These are phyloP conservation scores for Ceratosolen fusciceps DNA, from an alignment of 1,140 invertebrate species.

Conservation along the genomic window DNA sequence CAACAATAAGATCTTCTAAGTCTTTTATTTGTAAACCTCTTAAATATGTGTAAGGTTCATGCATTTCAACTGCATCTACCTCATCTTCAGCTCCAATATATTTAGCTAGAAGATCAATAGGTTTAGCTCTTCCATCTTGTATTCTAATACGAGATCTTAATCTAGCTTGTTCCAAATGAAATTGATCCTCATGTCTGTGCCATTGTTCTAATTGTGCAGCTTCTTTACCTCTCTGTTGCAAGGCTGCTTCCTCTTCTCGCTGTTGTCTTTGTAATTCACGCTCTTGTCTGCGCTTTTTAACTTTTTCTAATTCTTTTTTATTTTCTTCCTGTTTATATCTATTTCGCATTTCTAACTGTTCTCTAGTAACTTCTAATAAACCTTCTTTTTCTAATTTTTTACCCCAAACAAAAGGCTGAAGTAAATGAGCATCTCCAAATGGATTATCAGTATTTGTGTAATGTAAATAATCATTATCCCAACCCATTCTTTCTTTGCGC, in stretches of 20 bases:
- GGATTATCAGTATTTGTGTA: slow-evolving; percentile 99
- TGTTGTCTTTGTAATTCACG: slow-evolving; percentile 91
- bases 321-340: slow-evolving; percentile 92
- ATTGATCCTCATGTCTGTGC: slow-evolving; percentile 95
- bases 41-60: slow-evolving; percentile 96
- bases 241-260: slow-evolving; percentile 90
- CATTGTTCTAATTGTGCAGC: slow-evolving; percentile 95
- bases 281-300: slow-evolving; percentile 91
- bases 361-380: slow-evolving; percentile 81
- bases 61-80: slow-evolving; percentile 95
- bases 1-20: slow-evolving; percentile 96
- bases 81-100: slow-evolving; percentile 95
- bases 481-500: slow-evolving; percentile 92
- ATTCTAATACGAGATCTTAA: slow-evolving; percentile 94
- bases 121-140: slow-evolving; percentile 95
- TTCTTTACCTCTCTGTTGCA: slow-evolving; percentile 93
- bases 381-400: slow-evolving; percentile 98
- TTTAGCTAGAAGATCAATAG: slow-evolving; percentile 97
- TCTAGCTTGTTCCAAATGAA: slow-evolving; percentile 91
- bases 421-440: slow-evolving; percentile 95
- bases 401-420: slow-evolving; percentile 95
- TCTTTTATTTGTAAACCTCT: slow-evolving; percentile 93
- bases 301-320: slow-evolving; percentile 89
- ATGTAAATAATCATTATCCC: slow-evolving; percentile 95
- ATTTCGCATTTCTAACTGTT: slow-evolving; percentile 89